Evolutionary conservation across 1,140 invertebrate species (phyloP).

Genomic region (Manduca sexta): DNA sequence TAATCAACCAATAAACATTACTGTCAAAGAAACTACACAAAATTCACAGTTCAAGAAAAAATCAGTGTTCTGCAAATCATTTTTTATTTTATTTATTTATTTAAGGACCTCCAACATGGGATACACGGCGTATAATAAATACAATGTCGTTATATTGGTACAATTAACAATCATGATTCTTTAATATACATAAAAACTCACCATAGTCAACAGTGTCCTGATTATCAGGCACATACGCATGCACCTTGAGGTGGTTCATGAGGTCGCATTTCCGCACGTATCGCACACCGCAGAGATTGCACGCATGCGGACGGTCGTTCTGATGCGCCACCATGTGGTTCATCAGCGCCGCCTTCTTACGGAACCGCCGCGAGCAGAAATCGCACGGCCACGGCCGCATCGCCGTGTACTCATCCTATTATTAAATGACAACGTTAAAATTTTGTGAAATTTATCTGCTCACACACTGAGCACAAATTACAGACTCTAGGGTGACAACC

Average conservation of each 20-base stretch:
- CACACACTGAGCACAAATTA: too few species aligned
- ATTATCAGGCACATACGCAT: slow-evolving; percentile 80
- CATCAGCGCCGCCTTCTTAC: slow-evolving; percentile 87
- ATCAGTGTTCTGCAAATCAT: background rate
- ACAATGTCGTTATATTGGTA: too few species aligned
- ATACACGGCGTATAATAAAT: too few species aligned
- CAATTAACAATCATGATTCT: too few species aligned
- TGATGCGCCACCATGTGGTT: slow-evolving; percentile 90
- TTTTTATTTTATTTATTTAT: background rate
- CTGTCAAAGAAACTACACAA: too few species aligned
- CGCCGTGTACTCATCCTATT: slow-evolving; percentile 84
- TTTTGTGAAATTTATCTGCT: too few species aligned
- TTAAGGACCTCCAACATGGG: too few species aligned
- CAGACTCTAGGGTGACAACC: too few species aligned
- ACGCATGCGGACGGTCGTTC: slow-evolving; percentile 83
- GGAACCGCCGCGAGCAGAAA: slow-evolving; percentile 87
- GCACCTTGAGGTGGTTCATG: slow-evolving; percentile 87
- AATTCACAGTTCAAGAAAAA: too few species aligned
- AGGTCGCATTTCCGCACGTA: slow-evolving; percentile 85
- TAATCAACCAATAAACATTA: too few species aligned
- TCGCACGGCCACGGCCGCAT: slow-evolving; percentile 89
- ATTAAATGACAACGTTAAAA: background rate
- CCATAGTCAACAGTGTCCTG: slow-evolving; percentile 36
- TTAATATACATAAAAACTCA: slow-evolving; percentile 10
- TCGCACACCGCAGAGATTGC: slow-evolving; percentile 84